Percentiles rank a stretch among this genome's conserved stretches.
Conservation (phyloP, 1,140 invertebrate species). For the Magallana gigas region DNA sequence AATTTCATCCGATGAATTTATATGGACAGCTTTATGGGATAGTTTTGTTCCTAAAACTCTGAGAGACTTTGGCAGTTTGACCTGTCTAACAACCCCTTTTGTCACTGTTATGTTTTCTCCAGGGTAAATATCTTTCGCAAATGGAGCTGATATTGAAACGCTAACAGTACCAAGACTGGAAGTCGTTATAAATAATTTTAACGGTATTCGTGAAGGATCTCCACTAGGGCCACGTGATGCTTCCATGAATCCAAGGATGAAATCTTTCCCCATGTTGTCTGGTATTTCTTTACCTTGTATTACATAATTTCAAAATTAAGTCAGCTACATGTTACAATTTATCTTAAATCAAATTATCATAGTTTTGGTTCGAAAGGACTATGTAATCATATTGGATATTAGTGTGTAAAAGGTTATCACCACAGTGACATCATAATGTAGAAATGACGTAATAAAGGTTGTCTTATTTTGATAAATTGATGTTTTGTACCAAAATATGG, state of each 20-base stretch:
- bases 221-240: constrained; percentile 12
- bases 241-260: constrained; percentile 54
- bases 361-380: too few relatives aligned
- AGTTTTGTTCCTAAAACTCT: constrained; percentile 18
- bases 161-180: constrained; percentile 50
- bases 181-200: constrained; percentile 64
- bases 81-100: constrained; percentile 44
- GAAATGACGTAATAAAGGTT: too few relatives aligned
- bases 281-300: neutral
- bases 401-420: too few relatives aligned
- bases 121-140: neutral
- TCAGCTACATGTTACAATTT: too few relatives aligned
- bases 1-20: constrained; percentile 59
- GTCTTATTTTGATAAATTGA: too few relatives aligned
- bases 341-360: too few relatives aligned
- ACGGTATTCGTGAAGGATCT: neutral
- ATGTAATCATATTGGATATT: too few relatives aligned
- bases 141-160: constrained; percentile 59
- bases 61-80: constrained; percentile 45
- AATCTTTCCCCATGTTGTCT: constrained; percentile 54
- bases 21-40: constrained; percentile 53
- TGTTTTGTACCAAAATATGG: too few relatives aligned
- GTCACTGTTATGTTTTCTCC: constrained; percentile 42
- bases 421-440: too few relatives aligned
- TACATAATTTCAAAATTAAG: too few relatives aligned